Evolutionary conservation across 2,113 vertebrate species (phyloP), one percentile per base, ranked within the genome.

Genomic region (Corythaeola cristata): DNA sequence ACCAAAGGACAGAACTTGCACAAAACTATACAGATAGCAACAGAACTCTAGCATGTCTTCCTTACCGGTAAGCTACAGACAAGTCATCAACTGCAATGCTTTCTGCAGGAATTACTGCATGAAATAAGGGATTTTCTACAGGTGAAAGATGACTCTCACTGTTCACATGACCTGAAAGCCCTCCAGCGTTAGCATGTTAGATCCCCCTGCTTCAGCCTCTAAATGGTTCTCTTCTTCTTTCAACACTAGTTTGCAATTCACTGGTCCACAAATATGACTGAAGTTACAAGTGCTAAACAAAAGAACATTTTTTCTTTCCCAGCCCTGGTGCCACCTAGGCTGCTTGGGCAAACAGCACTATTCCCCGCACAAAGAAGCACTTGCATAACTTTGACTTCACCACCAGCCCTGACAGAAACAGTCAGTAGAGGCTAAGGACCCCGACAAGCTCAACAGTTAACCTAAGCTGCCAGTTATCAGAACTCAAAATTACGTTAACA

Each of bases 111-210:
- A 30, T 9, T 37, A 28, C 32, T 64, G 30, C 32, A 39, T 47
- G 20, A 88, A 68, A 82, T 39, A 18, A 27, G 30, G 4, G 8
- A 35, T 64, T 2, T 86, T 45, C 62, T 58, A 28, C 24, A 41
- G 19, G 10, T 4, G 19, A n/a, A 39, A 47, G 37, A 50, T 1
- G 5, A 63, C 27, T 84, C 32, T 56, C 15, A 26, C 37, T n/a
- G 13, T 28, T n/a, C 20, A 32, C 0, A 0, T 15, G 28, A 59
- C 47, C 5, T 7, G 18, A 50, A 56, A 67, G 6, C 12, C 32
- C 71, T 67, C 14, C 37, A 63, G 32, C 13, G 72, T 28, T 2
- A 53, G 13, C 14, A 32, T 8, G 8, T 33, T 12, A 12, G 16
- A 41, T 16, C 27, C 26, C 0, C 0, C 30, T 59, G 33, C 62